Conservation (phyloP, 2,888 invertebrate species). For the Clunio marinus region DNA sequence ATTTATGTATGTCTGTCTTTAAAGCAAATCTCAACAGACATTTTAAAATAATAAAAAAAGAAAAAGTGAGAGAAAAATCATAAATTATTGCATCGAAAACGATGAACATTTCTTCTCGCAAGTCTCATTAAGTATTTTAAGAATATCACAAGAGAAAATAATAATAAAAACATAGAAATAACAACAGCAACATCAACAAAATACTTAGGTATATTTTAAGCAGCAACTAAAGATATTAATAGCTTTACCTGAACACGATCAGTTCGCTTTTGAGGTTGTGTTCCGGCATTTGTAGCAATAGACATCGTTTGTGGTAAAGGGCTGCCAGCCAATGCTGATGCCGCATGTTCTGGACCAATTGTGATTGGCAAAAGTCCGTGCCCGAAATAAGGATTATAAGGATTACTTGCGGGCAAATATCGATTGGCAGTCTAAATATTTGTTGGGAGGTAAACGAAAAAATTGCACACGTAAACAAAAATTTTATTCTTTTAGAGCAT, state of each 20-base stretch:
- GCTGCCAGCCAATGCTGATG: conserved; percentile 19
- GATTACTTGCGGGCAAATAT: conserved; percentile 35
- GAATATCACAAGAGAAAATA: too few species aligned
- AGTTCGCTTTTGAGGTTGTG: conserved; percentile 36
- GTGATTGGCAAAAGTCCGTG: conserved; percentile 24
- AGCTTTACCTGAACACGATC: conserved; percentile 39
- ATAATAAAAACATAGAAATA: neutral
- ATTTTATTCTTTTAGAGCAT: neutral
- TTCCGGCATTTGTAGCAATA: conserved; percentile 18
- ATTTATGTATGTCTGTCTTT: too few species aligned
- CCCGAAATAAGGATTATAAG: conserved; percentile 34
- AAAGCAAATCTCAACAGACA: too few species aligned
- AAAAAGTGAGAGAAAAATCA: too few species aligned
- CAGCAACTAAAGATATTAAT: neutral
- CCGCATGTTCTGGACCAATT: conserved; percentile 33
- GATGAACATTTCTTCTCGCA: too few species aligned
- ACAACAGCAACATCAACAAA: neutral
- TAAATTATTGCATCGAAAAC: too few species aligned
- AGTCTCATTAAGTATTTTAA: too few species aligned
- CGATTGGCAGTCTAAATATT: conserved; percentile 35
- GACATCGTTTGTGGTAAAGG: conserved; percentile 29
- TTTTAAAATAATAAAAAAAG: too few species aligned
- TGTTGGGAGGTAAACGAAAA: neutral
- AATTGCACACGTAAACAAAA: conserved; percentile 13
- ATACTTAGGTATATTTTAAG: neutral